Evolutionary conservation across 2,888 invertebrate species (phyloP).

Genomic region (Xestia c-nigrum): DNA sequence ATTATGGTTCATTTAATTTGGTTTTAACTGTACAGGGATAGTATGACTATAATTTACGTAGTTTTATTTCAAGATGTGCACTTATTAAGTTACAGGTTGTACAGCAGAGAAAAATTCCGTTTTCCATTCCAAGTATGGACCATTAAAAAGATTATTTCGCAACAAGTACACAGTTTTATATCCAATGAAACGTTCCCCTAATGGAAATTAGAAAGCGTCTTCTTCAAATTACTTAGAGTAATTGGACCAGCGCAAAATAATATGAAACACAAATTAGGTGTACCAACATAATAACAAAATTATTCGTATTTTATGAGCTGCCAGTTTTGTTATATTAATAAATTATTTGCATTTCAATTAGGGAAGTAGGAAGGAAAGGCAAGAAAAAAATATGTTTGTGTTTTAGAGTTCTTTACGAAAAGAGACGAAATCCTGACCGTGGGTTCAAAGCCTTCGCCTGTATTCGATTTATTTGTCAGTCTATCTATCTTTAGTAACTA

Average conservation of each 20-base stretch:
- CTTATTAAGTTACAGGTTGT: too few relatives aligned
- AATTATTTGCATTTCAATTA: constrained; percentile 49
- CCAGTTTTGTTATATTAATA: constrained; percentile 38
- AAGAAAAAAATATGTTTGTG: neutral
- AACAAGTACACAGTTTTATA: constrained; percentile 50
- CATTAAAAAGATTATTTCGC: constrained; percentile 54
- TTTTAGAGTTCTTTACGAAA: neutral
- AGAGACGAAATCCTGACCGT: too few relatives aligned
- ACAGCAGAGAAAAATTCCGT: neutral
- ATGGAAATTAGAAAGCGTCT: constrained; percentile 64
- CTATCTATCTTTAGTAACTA: too few relatives aligned
- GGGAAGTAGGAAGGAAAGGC: neutral
- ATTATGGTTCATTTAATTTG: too few relatives aligned
- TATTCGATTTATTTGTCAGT: neutral
- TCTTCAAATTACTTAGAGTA: constrained; percentile 61
- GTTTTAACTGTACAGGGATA: too few relatives aligned
- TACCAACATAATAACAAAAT: constrained; percentile 55
- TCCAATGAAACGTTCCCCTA: constrained; percentile 56
- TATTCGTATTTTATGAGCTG: constrained; percentile 50
- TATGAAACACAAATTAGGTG: constrained; percentile 59
- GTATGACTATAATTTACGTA: too few relatives aligned
- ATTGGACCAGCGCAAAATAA: constrained; percentile 60
- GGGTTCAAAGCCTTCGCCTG: too few relatives aligned
- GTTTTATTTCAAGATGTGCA: too few relatives aligned
- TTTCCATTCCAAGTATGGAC: constrained; percentile 13